A percentile compares a stretch with the other conserved stretches of the same genome.
Evolutionary conservation across 1,140 invertebrate genomes (phyloP).

Genomic region (Oreohelix idahoensis): DNA sequence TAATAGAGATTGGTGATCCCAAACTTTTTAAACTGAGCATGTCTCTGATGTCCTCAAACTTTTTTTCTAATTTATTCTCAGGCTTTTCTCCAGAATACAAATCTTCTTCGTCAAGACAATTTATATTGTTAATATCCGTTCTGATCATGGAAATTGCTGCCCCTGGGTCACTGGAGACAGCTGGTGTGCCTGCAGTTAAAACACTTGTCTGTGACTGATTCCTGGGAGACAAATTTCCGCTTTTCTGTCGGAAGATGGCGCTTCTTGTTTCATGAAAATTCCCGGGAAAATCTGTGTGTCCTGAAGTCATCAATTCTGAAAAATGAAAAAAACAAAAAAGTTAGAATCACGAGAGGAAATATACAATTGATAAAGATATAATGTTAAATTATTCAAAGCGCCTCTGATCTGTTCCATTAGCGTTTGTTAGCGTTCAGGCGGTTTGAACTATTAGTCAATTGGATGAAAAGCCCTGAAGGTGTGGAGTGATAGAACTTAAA

Average conservation of each 20-base stretch:
- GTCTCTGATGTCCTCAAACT: background rate
- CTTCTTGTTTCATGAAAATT: background rate
- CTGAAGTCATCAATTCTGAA: background rate
- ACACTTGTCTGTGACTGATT: no score
- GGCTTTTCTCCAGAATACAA: background rate
- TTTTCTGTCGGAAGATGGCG: background rate
- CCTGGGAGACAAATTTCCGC: background rate
- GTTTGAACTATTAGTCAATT: background rate
- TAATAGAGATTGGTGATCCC: background rate
- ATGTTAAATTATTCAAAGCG: background rate
- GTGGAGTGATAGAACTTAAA: no score
- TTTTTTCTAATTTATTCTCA: background rate
- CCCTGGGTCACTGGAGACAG: background rate
- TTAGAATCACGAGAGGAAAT: background rate
- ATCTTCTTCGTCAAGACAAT: background rate
- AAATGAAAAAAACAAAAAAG: background rate
- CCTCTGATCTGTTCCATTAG: background rate
- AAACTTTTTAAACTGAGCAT: background rate
- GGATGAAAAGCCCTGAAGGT: background rate
- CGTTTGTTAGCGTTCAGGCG: background rate
- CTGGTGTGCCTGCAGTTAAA: background rate
- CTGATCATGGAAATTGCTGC: background rate
- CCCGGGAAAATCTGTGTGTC: background rate
- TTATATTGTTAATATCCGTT: conserved; percentile 1
- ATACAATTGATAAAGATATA: background rate